Evolutionary conservation across 2,888 invertebrate genomes (phyloP).

Genomic region (Trachelus iudaicus): DNA sequence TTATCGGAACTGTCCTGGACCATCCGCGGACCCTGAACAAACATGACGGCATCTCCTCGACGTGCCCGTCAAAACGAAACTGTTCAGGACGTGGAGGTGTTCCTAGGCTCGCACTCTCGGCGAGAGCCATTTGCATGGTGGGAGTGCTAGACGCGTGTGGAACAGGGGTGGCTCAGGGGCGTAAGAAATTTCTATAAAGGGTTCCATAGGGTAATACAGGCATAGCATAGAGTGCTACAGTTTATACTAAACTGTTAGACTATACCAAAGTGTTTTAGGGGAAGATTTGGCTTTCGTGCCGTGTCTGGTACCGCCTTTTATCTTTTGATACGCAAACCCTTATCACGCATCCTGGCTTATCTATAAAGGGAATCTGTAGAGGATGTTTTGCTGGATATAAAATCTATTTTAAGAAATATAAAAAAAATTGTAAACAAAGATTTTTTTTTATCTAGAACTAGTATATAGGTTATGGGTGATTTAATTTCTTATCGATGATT

Average conservation of each 20-base stretch:
- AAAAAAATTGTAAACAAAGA: not conserved
- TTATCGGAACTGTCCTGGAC: constrained; percentile 49
- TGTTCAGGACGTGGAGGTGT: constrained; percentile 15
- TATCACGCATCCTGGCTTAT: not conserved
- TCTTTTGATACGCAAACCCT: not conserved
- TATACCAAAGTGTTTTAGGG: not conserved
- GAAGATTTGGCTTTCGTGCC: constrained; percentile 13
- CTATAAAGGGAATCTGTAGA: not conserved
- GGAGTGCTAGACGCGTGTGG: constrained; percentile 3
- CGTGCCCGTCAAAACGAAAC: constrained; percentile 8
- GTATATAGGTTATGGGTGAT: not conserved
- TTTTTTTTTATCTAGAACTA: not conserved
- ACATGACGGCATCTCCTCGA: constrained; percentile 41
- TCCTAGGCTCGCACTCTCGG: constrained; percentile 17
- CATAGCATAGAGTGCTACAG: not conserved
- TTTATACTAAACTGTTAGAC: not conserved
- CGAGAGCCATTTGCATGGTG: constrained; percentile 12
- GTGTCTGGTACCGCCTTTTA: constrained; percentile 16
- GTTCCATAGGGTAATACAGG: not conserved
- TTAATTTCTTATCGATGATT: not conserved
- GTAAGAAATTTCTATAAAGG: not conserved
- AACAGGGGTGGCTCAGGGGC: not conserved
- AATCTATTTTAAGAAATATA: not conserved
- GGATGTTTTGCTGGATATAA: not conserved
- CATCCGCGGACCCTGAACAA: constrained; percentile 54